phyloP scores from a whole-genome alignment of 1,140 invertebrate genomes.

The Caenorhabditis inopinata region DNA sequence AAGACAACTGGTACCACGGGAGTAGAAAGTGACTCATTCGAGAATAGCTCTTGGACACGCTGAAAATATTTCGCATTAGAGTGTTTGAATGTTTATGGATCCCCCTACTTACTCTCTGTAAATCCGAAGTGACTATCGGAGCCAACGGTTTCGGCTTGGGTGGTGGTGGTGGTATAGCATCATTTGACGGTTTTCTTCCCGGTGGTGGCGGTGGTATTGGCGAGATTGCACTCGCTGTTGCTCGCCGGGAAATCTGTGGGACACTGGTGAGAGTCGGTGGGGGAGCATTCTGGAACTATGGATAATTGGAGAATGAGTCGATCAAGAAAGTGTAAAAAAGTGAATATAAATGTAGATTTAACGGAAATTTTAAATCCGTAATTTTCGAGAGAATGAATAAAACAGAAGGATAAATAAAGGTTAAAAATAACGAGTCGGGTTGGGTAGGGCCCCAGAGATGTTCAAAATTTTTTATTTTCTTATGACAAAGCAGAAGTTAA shows the following conservation, averaged over 20 bases:
- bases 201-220: background rate
- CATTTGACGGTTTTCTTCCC: background rate
- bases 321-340: no score
- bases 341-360: background rate
- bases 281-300: background rate
- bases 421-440: background rate
- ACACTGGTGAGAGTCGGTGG: background rate
- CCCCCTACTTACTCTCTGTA: background rate
- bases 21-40: background rate
- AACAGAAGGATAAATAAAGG: background rate
- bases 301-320: background rate
- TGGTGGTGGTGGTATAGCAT: background rate
- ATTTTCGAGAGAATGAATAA: background rate
- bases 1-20: background rate
- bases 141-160: background rate
- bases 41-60: conserved; percentile 7
- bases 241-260: background rate
- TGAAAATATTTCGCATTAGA: background rate
- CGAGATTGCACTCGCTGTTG: no score
- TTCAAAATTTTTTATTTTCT: no score
- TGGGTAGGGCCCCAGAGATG: background rate
- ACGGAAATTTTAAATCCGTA: conserved; percentile 4
- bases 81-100: background rate
- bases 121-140: background rate
- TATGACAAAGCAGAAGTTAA: no score